phyloP scores from a whole-genome alignment of 2,797 vertebrate species.

The Arctocebus calabarensis region DNA sequence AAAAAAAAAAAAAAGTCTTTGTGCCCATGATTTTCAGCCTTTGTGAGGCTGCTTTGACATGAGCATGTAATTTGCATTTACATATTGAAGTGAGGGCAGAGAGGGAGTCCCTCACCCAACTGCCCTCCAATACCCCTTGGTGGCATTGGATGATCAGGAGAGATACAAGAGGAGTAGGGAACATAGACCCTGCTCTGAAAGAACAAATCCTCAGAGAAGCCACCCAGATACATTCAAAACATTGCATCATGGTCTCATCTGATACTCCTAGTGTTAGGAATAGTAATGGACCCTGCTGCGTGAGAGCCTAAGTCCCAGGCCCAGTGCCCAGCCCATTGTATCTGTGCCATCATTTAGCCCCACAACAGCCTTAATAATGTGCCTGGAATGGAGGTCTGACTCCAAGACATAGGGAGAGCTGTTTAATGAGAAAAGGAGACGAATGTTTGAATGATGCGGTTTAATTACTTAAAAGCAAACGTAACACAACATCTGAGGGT shows the following conservation, averaged over 20 bases:
- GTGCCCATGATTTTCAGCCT: not conserved
- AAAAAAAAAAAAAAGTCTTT: not conserved
- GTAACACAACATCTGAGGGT: not conserved
- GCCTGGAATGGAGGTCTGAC: not conserved
- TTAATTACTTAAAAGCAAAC: not conserved
- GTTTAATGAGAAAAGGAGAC: not conserved
- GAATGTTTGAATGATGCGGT: not conserved
- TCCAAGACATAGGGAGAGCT: not conserved
- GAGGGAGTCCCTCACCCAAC: not conserved
- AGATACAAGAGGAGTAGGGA: not conserved
- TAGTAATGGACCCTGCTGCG: rapidly evolving
- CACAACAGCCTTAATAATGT: not conserved
- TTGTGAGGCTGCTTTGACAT: not conserved
- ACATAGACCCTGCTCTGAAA: not conserved
- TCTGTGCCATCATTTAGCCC: not conserved
- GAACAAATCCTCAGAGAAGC: not conserved
- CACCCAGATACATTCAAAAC: not conserved
- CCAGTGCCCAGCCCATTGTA: not conserved
- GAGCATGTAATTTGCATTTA: not conserved
- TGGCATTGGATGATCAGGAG: not conserved
- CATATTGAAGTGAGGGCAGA: not conserved
- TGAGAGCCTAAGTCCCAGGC: not conserved
- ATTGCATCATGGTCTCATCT: not conserved
- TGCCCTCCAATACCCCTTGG: not conserved
- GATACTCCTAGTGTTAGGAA: not conserved